phyloP scores from a whole-genome alignment of 2,888 invertebrate genomes.

The Caenorhabditis sp. region DNA sequence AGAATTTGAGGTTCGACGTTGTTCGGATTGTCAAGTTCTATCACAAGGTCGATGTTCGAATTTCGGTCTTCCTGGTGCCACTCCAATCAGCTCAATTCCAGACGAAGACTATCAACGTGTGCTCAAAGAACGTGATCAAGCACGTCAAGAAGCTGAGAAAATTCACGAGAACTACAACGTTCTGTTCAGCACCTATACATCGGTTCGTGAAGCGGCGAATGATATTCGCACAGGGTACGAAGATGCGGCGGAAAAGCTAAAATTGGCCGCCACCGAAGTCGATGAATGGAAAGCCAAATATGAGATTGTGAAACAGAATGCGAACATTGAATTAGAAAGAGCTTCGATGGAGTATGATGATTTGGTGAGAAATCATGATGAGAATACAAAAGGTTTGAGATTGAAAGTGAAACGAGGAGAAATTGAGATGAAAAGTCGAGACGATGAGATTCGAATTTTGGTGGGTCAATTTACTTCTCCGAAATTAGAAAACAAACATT shows the following conservation, averaged over 20 bases:
- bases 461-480: no score
- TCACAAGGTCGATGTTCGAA: slow-evolving; percentile 21
- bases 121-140: slow-evolving; percentile 14
- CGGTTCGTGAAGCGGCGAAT: slow-evolving; percentile 11
- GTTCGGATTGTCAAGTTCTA: slow-evolving; percentile 17
- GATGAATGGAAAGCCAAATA: slow-evolving; percentile 36
- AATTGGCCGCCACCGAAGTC: slow-evolving; percentile 20
- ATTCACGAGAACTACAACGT: slow-evolving; percentile 20
- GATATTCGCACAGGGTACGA: slow-evolving; percentile 20
- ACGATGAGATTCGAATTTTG: slow-evolving; percentile 23
- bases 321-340: slow-evolving; percentile 22
- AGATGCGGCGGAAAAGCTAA: slow-evolving; percentile 28
- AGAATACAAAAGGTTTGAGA: slow-evolving; percentile 25
- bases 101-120: slow-evolving; percentile 25
- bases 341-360: slow-evolving; percentile 27
- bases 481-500: no score
- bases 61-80: not conserved
- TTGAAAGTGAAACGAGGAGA: slow-evolving; percentile 17
- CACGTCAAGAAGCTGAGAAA: slow-evolving; percentile 20
- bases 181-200: slow-evolving; percentile 10
- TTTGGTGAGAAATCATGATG: slow-evolving; percentile 21
- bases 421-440: slow-evolving; percentile 19
- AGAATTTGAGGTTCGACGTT: slow-evolving; percentile 38
- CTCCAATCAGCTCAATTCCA: not conserved
- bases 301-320: slow-evolving; percentile 21